A percentile compares a stretch with the other conserved stretches of the same genome.
phyloP scores from a whole-genome alignment of 2,888 invertebrate genomes.

The Synanthedon andrenaeformis region DNA sequence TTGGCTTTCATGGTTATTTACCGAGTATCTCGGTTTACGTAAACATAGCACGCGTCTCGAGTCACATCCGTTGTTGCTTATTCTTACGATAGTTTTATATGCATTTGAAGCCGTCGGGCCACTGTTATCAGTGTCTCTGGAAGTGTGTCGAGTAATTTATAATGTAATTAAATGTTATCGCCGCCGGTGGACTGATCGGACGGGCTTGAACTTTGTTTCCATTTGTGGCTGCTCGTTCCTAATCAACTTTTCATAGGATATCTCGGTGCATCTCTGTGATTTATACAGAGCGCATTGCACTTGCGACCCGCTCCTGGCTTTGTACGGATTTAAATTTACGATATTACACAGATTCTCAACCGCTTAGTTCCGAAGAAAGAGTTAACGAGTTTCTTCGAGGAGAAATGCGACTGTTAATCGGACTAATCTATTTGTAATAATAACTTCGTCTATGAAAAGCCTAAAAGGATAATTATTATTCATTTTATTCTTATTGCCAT shows the following conservation, averaged over 20 bases:
- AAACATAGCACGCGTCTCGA: conserved; percentile 10
- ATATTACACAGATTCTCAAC: too few relatives aligned
- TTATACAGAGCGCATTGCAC: too few relatives aligned
- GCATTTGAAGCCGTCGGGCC: conserved; percentile 37
- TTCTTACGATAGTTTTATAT: conserved; percentile 26
- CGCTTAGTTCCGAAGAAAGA: too few relatives aligned
- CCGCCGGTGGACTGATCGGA: conserved; percentile 30
- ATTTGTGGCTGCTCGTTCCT: conserved; percentile 11
- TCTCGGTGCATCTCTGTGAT: background rate
- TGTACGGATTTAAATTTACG: too few relatives aligned
- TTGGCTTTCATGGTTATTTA: background rate
- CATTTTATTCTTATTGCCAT: too few relatives aligned
- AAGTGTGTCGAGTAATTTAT: conserved; percentile 63
- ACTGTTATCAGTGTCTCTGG: conserved; percentile 46
- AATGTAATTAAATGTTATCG: conserved; percentile 64
- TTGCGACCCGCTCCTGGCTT: too few relatives aligned
- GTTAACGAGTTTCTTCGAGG: too few relatives aligned
- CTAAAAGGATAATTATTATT: too few relatives aligned
- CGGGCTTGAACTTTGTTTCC: conserved; percentile 19
- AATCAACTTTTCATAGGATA: background rate
- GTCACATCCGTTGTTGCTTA: conserved; percentile 28
- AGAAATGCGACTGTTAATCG: too few relatives aligned
- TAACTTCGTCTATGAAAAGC: too few relatives aligned
- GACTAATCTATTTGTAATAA: too few relatives aligned
- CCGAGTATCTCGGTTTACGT: background rate